A percentile compares a stretch with the other conserved stretches of the same genome.
These are phyloP conservation scores for Myripristis jacobus DNA, from an alignment of 2,797 vertebrate genomes.

Conservation along the genomic window DNA sequence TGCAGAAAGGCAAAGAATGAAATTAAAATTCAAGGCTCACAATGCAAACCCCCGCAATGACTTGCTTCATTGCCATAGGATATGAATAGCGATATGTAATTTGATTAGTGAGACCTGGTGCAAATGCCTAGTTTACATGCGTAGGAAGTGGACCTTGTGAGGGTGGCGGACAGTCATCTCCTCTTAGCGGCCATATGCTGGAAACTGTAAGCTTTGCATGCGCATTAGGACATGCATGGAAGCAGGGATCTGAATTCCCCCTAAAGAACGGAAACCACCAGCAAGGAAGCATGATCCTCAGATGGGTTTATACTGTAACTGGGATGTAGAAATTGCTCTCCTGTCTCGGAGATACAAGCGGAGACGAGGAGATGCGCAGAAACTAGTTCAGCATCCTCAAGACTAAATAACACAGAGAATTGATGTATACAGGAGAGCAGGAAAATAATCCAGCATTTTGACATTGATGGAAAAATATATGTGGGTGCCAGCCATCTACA, in stretches of 20 bases:
- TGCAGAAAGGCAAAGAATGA: slow-evolving; percentile 50
- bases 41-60: slow-evolving; percentile 65
- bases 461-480: slow-evolving; percentile 65
- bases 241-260: slow-evolving; percentile 42
- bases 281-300: slow-evolving; percentile 74
- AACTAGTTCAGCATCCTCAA: slow-evolving; percentile 45
- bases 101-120: slow-evolving; percentile 67
- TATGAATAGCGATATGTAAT: slow-evolving; percentile 72
- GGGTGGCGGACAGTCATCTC: slow-evolving; percentile 43
- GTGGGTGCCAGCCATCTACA: slow-evolving; percentile 47
- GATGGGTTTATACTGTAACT: slow-evolving; percentile 44
- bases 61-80: slow-evolving; percentile 46
- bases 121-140: slow-evolving; percentile 59
- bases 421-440: slow-evolving; percentile 27
- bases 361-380: slow-evolving; percentile 46
- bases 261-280: slow-evolving; percentile 63
- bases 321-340: slow-evolving; percentile 56
- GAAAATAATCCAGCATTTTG: slow-evolving; percentile 46
- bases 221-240: slow-evolving; percentile 20
- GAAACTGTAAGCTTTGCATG: slow-evolving; percentile 39
- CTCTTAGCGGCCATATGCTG: slow-evolving; percentile 33
- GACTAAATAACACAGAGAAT: slow-evolving; percentile 33
- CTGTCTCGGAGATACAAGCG: slow-evolving; percentile 38
- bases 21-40: slow-evolving; percentile 72
- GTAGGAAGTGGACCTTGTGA: slow-evolving; percentile 42